These are phyloP conservation scores for Loris lydekkerianus DNA, from an alignment of 2,797 vertebrate genomes.

Conservation along the genomic window DNA sequence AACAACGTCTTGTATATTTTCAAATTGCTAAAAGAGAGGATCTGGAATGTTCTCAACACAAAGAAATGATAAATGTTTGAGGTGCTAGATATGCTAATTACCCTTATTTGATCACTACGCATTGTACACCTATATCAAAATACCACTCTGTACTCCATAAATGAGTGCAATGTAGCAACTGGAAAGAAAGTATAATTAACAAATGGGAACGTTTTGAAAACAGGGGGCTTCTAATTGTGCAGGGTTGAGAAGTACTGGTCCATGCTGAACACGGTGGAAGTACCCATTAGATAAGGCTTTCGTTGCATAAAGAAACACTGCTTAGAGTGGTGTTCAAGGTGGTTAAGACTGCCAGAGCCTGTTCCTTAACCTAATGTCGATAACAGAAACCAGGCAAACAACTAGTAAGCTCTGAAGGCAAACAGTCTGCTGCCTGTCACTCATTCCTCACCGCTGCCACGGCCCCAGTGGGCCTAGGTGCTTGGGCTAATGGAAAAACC, in stretches of 20 bases:
- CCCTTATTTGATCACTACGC: neutral
- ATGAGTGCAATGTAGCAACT: neutral
- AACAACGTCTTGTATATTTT: neutral
- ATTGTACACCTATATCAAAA: neutral
- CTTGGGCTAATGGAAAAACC: neutral
- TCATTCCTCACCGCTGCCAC: neutral
- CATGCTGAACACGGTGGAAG: neutral
- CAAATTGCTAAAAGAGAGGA: neutral
- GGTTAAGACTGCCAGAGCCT: neutral
- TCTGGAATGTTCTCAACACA: neutral
- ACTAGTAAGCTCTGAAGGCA: neutral
- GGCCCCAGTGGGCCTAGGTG: neutral
- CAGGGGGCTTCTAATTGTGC: neutral
- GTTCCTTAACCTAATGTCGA: neutral
- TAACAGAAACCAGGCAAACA: neutral
- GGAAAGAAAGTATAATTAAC: neutral
- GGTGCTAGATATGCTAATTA: neutral
- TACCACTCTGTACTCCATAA: neutral
- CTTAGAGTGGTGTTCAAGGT: neutral
- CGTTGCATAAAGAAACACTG: constrained; percentile 2
- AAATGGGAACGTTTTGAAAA: constrained; percentile 29
- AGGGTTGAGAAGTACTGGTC: neutral
- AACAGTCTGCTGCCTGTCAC: neutral
- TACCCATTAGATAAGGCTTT: neutral
- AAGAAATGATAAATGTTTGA: neutral